Percentiles rank a stretch among this genome's conserved stretches.
These are phyloP conservation scores for Cassiopea xamachana DNA, from an alignment of 30 jellyfish, hydroid and myxozoan species.

Conservation along the genomic window DNA sequence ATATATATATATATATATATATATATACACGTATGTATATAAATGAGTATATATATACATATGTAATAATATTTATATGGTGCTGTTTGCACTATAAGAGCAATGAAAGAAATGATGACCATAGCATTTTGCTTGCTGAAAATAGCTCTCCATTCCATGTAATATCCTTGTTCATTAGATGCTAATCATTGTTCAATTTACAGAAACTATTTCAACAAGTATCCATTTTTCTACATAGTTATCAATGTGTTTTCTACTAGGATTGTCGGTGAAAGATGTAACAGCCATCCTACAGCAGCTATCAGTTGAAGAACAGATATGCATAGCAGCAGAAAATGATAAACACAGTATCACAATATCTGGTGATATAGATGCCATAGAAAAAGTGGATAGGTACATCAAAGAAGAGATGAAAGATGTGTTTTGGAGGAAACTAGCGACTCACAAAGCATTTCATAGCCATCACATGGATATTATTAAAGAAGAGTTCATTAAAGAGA, in stretches of 20 bases:
- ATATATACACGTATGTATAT: no score
- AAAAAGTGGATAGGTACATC: constrained; percentile 33
- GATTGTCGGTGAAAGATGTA: constrained; percentile 55
- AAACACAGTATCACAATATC: constrained; percentile 63
- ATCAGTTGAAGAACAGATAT: constrained; percentile 27
- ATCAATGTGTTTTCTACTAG: background rate
- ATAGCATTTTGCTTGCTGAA: no score
- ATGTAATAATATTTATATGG: no score
- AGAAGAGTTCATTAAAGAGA: constrained; percentile 25
- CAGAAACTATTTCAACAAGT: no score
- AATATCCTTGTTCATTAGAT: no score
- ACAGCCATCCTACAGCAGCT: constrained; percentile 34
- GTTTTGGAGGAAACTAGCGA: constrained; percentile 69
- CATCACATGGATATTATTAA: constrained; percentile 76
- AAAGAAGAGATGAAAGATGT: constrained; percentile 18
- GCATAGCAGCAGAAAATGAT: constrained; percentile 78
- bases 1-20: no score
- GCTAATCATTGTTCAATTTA: no score
- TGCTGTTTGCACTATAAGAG: no score
- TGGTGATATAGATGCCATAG: constrained; percentile 69
- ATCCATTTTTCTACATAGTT: no score
- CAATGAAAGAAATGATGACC: no score
- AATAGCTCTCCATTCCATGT: no score
- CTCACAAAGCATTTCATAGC: constrained; percentile 77
- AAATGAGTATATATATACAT: no score